Base-by-base conservation (phyloP, 2,797 vertebrate genomes). In the Capromys pilorides region DNA sequence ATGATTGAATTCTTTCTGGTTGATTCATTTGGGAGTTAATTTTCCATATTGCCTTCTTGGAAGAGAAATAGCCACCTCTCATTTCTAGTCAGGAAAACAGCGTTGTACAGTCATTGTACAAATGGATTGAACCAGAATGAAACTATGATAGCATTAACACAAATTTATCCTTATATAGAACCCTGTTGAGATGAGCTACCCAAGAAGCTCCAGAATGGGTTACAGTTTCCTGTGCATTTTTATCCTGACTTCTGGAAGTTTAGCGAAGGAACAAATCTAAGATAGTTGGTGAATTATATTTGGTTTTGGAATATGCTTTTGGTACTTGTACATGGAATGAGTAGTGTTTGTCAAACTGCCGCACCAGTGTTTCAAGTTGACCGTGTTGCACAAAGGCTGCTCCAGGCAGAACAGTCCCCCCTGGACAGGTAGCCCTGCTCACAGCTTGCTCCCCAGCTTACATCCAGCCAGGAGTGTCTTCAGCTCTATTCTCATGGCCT, bases 1-100 rank as follows among this genome's bases (percentile, higher is more conserved):
- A 39, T 93, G 81, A 96, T 61, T 86, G 77, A 91, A 0, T 67
- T 92, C 67, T 93, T 73, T 86, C 71, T 94, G 39, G 69, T 92
- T 96, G 89, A 96, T 93, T 96, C 91, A 93, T 86, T 88, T 93
- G 28, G 77, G 54, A 96, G 77, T 86, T 93, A 31, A 28, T 75
- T 71, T 89, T 69, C 66, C 67, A 90, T 64, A 90, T 83, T 71
- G 28, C 28, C 12, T 86, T 94, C 71, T 91, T 94, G 85, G 67
- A 92, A 94, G 73, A 80, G 49, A 90, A 86, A n/a, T 84, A 45
- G 18, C 73, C 89, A 41, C 59, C n/a, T 93, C 82, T 45, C 61
- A 62, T 82, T 88, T 84, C 24, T 61, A 91, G 66, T 87, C 28
- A 45, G 81, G 71, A 85, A 51, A 84, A 73, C 67, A 73, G 78